These are phyloP conservation scores for Corythaeola cristata DNA, from an alignment of 2,113 vertebrate genomes.

Conservation along the genomic window DNA sequence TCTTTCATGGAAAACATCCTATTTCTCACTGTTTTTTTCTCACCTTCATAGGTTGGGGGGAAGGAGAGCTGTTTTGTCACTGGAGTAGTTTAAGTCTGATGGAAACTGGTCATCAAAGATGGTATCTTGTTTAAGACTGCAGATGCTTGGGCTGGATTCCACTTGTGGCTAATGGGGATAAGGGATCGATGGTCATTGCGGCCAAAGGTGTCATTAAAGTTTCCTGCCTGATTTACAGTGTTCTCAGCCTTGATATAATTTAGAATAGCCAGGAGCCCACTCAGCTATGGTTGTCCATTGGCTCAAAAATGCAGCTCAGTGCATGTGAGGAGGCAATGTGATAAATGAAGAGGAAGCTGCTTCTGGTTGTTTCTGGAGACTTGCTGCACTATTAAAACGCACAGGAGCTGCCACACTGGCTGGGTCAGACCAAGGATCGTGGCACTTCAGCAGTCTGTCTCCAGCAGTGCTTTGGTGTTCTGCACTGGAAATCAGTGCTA, in stretches of 20 bases:
- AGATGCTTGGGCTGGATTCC: neutral
- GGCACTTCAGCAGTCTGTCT: neutral
- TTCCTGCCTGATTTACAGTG: neutral
- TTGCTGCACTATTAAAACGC: neutral
- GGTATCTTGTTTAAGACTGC: neutral
- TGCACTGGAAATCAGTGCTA: neutral
- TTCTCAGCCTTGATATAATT: neutral
- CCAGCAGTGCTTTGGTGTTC: neutral
- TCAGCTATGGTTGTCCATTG: neutral
- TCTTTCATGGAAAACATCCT: conserved; percentile 1
- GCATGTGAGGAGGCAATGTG: neutral
- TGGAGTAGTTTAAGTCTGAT: neutral
- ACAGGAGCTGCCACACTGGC: neutral
- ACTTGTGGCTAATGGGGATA: neutral
- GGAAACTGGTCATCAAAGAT: neutral
- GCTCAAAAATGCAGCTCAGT: neutral
- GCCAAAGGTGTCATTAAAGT: neutral
- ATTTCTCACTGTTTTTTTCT: neutral
- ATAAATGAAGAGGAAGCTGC: neutral
- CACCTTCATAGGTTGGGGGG: neutral
- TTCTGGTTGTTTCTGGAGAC: neutral
- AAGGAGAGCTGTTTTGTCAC: neutral
- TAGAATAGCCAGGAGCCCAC: neutral
- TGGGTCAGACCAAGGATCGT: neutral
- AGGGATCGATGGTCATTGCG: neutral